Evolutionary conservation across 1,140 invertebrate genomes (phyloP).

Genomic region (Drosophila yakuba): DNA sequence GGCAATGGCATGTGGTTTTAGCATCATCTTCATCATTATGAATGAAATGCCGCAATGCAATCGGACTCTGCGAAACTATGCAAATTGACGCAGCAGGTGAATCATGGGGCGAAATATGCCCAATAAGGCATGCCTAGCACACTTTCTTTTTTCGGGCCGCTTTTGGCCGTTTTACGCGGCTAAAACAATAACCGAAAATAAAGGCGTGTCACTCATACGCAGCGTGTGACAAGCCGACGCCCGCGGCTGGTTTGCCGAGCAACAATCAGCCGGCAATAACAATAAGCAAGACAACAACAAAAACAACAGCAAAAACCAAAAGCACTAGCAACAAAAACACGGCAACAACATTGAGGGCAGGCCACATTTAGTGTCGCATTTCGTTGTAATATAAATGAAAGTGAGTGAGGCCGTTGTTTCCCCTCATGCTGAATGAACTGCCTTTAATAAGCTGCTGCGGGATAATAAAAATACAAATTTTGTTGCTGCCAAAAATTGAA

Average conservation of each 20-base stretch:
- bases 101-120: constrained; percentile 50
- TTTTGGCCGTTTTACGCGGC: constrained; percentile 59
- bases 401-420: constrained; percentile 62
- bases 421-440: constrained; percentile 49
- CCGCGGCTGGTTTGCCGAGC: constrained; percentile 61
- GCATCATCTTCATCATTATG: constrained; percentile 55
- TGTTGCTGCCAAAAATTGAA: constrained; percentile 62
- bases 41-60: constrained; percentile 30
- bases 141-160: constrained; percentile 66
- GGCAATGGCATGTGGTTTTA: constrained; percentile 29
- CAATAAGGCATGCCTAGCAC: constrained; percentile 61
- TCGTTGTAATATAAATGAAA: constrained; percentile 82
- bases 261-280: constrained; percentile 53
- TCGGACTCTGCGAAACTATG: constrained; percentile 45
- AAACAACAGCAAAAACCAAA: not conserved
- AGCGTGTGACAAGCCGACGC: constrained; percentile 75
- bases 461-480: constrained; percentile 76
- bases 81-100: constrained; percentile 71
- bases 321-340: constrained; percentile 24
- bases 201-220: constrained; percentile 82
- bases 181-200: constrained; percentile 82
- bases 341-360: constrained; percentile 51
- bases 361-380: constrained; percentile 77
- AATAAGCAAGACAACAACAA: constrained; percentile 2
- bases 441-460: constrained; percentile 65